Evolutionary conservation across 2,797 vertebrate species (phyloP).

Genomic region (Rhodeus uyekii): DNA sequence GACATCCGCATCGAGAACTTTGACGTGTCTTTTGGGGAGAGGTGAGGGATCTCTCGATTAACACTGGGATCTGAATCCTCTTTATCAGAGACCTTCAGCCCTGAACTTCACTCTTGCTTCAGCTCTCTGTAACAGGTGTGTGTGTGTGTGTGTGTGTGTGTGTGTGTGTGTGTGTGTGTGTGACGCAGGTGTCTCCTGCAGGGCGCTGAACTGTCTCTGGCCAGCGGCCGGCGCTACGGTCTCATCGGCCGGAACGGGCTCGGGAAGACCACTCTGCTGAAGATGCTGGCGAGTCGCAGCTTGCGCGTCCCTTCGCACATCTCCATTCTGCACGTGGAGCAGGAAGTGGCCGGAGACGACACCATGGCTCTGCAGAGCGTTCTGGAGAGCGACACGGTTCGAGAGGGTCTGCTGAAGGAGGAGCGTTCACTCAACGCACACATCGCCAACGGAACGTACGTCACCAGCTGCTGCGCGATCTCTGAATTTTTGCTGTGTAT

Average conservation of each 20-base stretch:
- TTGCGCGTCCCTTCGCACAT: conserved; percentile 91
- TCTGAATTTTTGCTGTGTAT: too few relatives aligned
- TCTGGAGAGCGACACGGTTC: conserved; percentile 85
- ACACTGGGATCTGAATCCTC: too few relatives aligned
- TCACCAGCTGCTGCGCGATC: too few relatives aligned
- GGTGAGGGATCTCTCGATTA: conserved; percentile 71
- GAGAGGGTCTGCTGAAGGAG: conserved; percentile 84
- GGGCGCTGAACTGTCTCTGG: conserved; percentile 88
- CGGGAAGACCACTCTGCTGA: conserved; percentile 93
- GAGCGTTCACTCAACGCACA: conserved; percentile 83
- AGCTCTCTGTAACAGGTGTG: too few relatives aligned
- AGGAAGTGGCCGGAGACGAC: conserved; percentile 93
- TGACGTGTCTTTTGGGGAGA: conserved; percentile 94
- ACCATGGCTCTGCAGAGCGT: conserved; percentile 90
- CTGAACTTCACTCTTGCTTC: not conserved
- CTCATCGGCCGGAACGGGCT: conserved; percentile 93
- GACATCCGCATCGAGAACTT: conserved; percentile 98
- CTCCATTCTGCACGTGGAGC: conserved; percentile 94
- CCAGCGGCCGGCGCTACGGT: conserved; percentile 88
- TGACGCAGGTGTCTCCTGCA: conserved; percentile 88
- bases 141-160: too few relatives aligned
- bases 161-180: too few relatives aligned
- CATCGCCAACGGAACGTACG: conserved; percentile 83
- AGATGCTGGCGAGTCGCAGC: conserved; percentile 92
- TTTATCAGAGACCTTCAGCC: too few relatives aligned